phyloP scores from a whole-genome alignment of 2,797 vertebrate genomes.

The Gadopsis bispinosus region DNA sequence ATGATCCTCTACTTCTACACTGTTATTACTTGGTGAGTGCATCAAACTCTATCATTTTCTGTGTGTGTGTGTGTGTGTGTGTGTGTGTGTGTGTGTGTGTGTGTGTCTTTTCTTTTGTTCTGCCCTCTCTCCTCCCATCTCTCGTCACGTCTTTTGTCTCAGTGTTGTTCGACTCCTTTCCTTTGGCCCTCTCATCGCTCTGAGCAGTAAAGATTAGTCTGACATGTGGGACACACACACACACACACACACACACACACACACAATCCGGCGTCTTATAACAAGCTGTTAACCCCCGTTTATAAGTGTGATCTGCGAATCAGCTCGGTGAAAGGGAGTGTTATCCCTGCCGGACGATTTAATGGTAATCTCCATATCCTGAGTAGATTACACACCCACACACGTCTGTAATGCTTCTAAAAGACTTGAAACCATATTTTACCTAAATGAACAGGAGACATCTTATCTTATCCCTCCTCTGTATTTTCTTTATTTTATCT shows the following conservation, averaged over 20 bases:
- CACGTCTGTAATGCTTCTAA: constrained; percentile 8
- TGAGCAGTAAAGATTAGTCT: constrained; percentile 81
- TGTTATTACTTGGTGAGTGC: constrained; percentile 38
- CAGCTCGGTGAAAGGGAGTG: constrained; percentile 79
- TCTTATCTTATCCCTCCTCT: neutral
- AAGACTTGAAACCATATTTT: constrained; percentile 7
- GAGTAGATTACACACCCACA: constrained; percentile 80
- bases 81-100: constrained; percentile 6
- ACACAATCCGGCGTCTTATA: constrained; percentile 74
- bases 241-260: constrained; percentile 60
- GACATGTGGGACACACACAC: constrained; percentile 50
- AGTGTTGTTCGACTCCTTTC: constrained; percentile 68
- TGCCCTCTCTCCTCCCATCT: constrained; percentile 41
- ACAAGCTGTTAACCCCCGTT: constrained; percentile 86
- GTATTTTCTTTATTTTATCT: constrained; percentile 16
- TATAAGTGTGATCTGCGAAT: constrained; percentile 84
- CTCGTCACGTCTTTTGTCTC: constrained; percentile 77
- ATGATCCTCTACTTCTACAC: constrained; percentile 18
- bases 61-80: constrained; percentile 11
- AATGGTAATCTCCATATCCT: constrained; percentile 86
- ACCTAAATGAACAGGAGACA: neutral
- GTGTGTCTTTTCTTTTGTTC: constrained; percentile 45
- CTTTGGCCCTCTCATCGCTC: constrained; percentile 70
- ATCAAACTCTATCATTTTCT: constrained; percentile 37
- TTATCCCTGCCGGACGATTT: constrained; percentile 84